Conservation (phyloP, 2,888 invertebrate genomes). For the Drosophila subquinaria region DNA sequence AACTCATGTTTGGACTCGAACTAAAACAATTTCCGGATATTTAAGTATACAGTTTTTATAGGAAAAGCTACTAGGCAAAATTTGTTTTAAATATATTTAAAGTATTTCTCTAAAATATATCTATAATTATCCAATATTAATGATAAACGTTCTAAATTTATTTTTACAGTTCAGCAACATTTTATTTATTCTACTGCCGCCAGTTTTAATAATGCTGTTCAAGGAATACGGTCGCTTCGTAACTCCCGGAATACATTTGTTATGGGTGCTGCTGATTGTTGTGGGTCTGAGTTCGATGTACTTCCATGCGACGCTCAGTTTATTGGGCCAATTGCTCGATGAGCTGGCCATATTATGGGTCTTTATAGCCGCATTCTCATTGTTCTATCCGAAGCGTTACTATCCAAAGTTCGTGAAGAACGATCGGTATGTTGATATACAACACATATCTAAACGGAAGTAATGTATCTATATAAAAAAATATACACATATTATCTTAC, state of each 20-base stretch:
- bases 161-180: slow-evolving; percentile 90
- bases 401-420: slow-evolving; percentile 89
- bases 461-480: slow-evolving; percentile 18
- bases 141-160: background rate
- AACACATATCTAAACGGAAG: background rate
- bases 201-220: slow-evolving; percentile 91
- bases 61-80: too few species aligned
- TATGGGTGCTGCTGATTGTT: slow-evolving; percentile 92
- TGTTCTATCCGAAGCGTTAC: slow-evolving; percentile 90
- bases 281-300: slow-evolving; percentile 93
- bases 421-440: slow-evolving; percentile 87
- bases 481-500: slow-evolving; percentile 31
- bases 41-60: too few species aligned
- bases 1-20: too few species aligned
- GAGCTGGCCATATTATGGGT: slow-evolving; percentile 94
- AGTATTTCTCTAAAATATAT: background rate
- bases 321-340: slow-evolving; percentile 92
- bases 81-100: background rate
- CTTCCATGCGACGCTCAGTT: slow-evolving; percentile 93
- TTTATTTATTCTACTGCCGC: slow-evolving; percentile 91
- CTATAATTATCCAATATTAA: background rate
- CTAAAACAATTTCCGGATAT: too few species aligned
- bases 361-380: slow-evolving; percentile 91
- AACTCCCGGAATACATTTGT: slow-evolving; percentile 91
- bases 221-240: slow-evolving; percentile 91